Evolutionary conservation across 2,113 vertebrate genomes (phyloP), one percentile per base, ranked within the genome.

Genomic region (Upupa epops): DNA sequence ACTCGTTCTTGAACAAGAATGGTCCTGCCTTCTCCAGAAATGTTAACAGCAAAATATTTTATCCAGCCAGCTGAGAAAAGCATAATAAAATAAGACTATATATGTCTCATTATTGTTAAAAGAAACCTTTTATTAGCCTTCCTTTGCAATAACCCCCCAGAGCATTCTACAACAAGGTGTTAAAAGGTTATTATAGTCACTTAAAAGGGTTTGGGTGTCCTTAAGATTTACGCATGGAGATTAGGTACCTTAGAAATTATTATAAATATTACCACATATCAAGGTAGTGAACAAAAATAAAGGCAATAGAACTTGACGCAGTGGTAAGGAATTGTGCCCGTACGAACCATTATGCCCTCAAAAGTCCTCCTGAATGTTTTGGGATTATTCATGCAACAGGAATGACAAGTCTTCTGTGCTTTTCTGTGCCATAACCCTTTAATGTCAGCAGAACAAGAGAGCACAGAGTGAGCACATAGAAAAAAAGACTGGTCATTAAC

Each of bases 21-120:
- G 82, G 66, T 45, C 66, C 59, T 83, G 25, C n/a, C 29, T 83
- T 31, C 45, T 79, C 90, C 55, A 70, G 21, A 96, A 95, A 72
- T 49, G 68, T 55, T 59, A 83, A 58, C 9, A 45, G 21, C 13
- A 91, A 95, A 91, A 83, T 81, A 78, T 81, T 90, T 83, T 65
- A 72, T 24, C 48, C 26, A 54, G 15, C 4, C n/a, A 65, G 45
- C 0, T 78, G 29, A 93, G 31, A 72, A 73, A 79, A 87, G 11
- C 31, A 7, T 69, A 75, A 69, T 42, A 74, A 89, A 80, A 64
- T 31, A 40, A 24, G 49, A 84, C 34, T 37, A 45, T 11, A 5
- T 8, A 28, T 55, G 15, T 63, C 19, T 86, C 26, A 28, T 54
- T 58, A 49, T 72, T 92, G 85, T 32, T 20, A 56, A 77, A 81